These are phyloP conservation scores for Terrapene triunguis DNA, from an alignment of 2,113 vertebrate genomes.

Conservation along the genomic window DNA sequence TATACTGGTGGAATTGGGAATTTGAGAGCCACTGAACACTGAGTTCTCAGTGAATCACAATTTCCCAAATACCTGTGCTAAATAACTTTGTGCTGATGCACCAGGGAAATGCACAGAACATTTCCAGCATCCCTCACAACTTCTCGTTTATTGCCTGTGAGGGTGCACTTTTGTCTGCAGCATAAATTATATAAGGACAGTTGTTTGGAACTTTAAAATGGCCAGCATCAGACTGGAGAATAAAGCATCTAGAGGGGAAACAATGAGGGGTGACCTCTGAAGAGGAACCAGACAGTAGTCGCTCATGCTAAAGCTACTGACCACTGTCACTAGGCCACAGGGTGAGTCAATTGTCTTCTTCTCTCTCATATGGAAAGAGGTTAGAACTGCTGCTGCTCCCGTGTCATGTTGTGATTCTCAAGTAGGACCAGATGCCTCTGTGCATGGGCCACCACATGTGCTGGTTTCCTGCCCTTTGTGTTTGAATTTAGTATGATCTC, in stretches of 20 bases:
- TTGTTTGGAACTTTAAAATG: background rate
- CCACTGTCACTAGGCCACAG: background rate
- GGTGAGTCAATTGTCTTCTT: background rate
- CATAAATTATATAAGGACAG: background rate
- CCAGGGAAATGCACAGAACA: slow-evolving; percentile 21
- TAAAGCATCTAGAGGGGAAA: rapidly evolving
- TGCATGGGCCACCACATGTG: background rate
- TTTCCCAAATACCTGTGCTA: background rate
- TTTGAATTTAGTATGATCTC: background rate
- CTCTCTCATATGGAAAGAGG: background rate
- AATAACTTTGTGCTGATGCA: slow-evolving; percentile 26
- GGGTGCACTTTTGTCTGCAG: background rate
- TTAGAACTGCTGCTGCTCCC: background rate
- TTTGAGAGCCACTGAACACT: background rate
- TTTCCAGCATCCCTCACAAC: background rate
- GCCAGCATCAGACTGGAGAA: background rate
- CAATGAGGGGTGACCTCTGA: background rate
- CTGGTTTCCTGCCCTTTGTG: background rate
- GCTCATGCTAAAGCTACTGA: background rate
- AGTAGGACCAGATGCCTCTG: rapidly evolving
- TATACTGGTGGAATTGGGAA: rapidly evolving
- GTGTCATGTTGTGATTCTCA: background rate
- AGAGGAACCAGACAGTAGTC: background rate
- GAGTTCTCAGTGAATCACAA: slow-evolving; percentile 29
- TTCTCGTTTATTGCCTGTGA: slow-evolving; percentile 3